Conservation (phyloP, 2,888 invertebrate species). For the Ornithoptera priamus region DNA sequence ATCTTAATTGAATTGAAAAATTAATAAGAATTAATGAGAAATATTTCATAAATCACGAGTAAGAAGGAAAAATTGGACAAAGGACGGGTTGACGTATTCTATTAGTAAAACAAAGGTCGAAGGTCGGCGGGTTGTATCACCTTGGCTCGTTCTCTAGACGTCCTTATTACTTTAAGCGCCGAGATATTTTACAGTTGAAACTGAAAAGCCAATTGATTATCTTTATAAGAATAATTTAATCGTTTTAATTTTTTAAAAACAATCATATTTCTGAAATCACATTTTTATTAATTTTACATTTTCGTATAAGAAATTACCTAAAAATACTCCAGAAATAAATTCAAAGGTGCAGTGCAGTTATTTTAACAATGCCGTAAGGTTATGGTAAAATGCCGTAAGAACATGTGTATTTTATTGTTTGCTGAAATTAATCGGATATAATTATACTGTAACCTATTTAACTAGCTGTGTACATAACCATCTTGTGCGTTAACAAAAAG, state of each 20-base stretch:
- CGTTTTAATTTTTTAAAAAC: too few relatives aligned
- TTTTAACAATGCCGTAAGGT: too few relatives aligned
- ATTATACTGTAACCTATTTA: neutral
- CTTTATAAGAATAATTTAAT: too few relatives aligned
- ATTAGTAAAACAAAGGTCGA: slow-evolving; percentile 44
- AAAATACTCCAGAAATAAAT: too few relatives aligned
- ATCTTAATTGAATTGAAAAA: neutral
- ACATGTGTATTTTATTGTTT: too few relatives aligned
- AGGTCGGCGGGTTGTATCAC: slow-evolving; percentile 61
- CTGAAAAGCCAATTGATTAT: neutral
- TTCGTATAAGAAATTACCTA: too few relatives aligned
- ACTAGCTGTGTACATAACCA: neutral
- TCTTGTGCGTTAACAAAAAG: slow-evolving; percentile 15
- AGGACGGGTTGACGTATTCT: slow-evolving; percentile 24
- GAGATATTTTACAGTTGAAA: slow-evolving; percentile 26
- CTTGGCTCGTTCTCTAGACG: slow-evolving; percentile 72
- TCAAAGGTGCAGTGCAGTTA: too few relatives aligned
- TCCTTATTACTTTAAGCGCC: slow-evolving; percentile 50
- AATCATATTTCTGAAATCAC: too few relatives aligned
- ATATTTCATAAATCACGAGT: slow-evolving; percentile 5
- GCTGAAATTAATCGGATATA: neutral
- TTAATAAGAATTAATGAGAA: neutral
- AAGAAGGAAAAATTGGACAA: slow-evolving; percentile 21
- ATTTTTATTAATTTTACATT: too few relatives aligned
- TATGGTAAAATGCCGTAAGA: too few relatives aligned